Conservation (phyloP, 1,140 invertebrate genomes). For the Diprion similis region DNA sequence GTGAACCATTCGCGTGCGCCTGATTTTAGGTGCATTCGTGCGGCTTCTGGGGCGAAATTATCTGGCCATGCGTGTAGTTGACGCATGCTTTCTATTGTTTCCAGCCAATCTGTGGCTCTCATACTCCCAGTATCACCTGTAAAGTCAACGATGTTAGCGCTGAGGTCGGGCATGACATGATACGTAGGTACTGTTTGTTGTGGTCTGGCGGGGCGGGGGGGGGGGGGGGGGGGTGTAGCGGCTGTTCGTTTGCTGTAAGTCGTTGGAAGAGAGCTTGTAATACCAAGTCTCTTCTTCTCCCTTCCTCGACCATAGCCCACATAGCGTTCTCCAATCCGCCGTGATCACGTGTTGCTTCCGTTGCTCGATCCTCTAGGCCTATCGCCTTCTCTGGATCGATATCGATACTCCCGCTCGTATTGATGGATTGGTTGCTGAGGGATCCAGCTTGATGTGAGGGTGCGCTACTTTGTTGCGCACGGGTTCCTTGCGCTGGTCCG, state of each 20-base stretch:
- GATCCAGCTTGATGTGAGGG: too few species aligned
- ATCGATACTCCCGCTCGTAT: too few species aligned
- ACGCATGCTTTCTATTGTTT: conserved; percentile 17
- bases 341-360: too few species aligned
- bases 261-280: background rate
- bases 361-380: too few species aligned
- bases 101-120: conserved; percentile 15
- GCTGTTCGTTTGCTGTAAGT: background rate
- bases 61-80: conserved; percentile 11
- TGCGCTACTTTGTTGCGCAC: too few species aligned
- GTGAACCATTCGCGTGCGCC: conserved; percentile 20
- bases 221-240: too few species aligned
- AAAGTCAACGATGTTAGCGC: conserved; percentile 17
- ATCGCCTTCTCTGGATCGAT: too few species aligned
- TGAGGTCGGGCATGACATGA: conserved; percentile 22
- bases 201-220: background rate
- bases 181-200: conserved; percentile 4
- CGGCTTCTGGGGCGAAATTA: conserved; percentile 1
- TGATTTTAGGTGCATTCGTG: conserved; percentile 15
- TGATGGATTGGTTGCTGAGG: too few species aligned
- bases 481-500: too few species aligned
- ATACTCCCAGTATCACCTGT: conserved; percentile 3
- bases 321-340: too few species aligned
- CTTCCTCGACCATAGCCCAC: background rate
- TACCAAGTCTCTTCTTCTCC: background rate